Evolutionary conservation across 2,888 invertebrate genomes (phyloP), one percentile per base, ranked within the genome.

Genomic region (Zygogramma bicolorata): DNA sequence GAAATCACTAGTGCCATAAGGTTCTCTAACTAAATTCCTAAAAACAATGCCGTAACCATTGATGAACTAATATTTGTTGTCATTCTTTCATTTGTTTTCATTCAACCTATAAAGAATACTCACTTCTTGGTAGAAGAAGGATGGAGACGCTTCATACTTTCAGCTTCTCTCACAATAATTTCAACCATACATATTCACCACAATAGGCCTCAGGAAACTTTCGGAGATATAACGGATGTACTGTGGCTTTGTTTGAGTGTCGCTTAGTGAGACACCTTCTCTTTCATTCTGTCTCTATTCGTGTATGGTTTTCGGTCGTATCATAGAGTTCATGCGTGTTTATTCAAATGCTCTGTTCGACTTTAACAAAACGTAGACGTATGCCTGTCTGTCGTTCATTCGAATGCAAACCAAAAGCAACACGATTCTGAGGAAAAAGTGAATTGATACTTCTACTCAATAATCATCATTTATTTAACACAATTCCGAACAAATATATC

Each of bases 311-410:
- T 49, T 49, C n/a, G 49, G 13, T 8, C 20, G 49, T 49, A 49
- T 49, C 49, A n/a, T 49, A 22, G 7, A n/a, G 49, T 49, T 49
- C 49, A 49, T 49, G n/a, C n/a, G n/a, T n/a, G 20, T 49, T 49
- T 22, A 49, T 49, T 49, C 20, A 22, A 49, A 49, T 13, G 22
- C 49, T 18, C 7, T 13, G 20, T 49, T 18, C 49, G 22, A 10
- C 22, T 22, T 8, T 8, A 20, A 22, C 22, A n/a, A 20, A 7
- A 49, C n/a, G 22, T 49, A 49, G 20, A 49, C 49, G 38, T 38
- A 10, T 7, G 7, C 18, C 7, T 18, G 18, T n/a, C 46, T 15
- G 46, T 4, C 15, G 6, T 46, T 15, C 46, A 46, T 46, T n/a
- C 38, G 38, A 38, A 38, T 38, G n/a, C n/a, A 38, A 38, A 13